These are phyloP conservation scores for Ameiurus melas DNA, from an alignment of 2,113 vertebrate genomes.

Conservation along the genomic window DNA sequence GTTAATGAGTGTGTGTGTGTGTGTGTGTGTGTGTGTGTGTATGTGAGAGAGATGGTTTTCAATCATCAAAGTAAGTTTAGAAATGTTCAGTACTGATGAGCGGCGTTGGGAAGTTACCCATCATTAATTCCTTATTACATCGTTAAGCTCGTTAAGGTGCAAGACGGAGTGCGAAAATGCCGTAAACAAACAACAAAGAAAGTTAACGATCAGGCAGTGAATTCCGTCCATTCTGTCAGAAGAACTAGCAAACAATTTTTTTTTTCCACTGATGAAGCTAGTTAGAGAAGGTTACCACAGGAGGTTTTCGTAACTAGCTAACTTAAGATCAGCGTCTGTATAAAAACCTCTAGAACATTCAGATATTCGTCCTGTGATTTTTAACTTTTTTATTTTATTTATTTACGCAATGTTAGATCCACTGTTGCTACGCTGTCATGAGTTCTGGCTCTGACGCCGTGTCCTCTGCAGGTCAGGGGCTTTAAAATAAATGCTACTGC, in stretches of 20 bases:
- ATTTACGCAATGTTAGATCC: too few relatives aligned
- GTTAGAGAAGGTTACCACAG: neutral
- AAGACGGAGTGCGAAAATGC: neutral
- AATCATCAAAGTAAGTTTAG: neutral
- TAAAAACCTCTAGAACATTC: neutral
- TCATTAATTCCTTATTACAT: neutral
- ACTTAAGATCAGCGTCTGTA: neutral
- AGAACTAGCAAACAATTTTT: neutral
- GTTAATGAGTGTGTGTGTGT: neutral
- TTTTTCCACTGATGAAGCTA: neutral
- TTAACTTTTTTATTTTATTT: too few relatives aligned
- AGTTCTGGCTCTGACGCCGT: neutral
- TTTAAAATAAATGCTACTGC: neutral
- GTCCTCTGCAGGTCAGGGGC: neutral
- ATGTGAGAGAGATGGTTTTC: neutral
- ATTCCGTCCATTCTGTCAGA: neutral
- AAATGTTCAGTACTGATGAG: neutral
- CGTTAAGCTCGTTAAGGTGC: neutral
- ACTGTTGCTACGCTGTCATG: neutral
- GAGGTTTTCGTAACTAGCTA: neutral
- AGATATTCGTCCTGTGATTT: neutral
- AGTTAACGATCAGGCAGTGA: neutral
- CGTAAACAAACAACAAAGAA: neutral
- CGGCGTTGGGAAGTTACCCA: neutral
- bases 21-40: too few relatives aligned